Conservation (phyloP, 2,797 vertebrate genomes). For the Rhincodon typus region DNA sequence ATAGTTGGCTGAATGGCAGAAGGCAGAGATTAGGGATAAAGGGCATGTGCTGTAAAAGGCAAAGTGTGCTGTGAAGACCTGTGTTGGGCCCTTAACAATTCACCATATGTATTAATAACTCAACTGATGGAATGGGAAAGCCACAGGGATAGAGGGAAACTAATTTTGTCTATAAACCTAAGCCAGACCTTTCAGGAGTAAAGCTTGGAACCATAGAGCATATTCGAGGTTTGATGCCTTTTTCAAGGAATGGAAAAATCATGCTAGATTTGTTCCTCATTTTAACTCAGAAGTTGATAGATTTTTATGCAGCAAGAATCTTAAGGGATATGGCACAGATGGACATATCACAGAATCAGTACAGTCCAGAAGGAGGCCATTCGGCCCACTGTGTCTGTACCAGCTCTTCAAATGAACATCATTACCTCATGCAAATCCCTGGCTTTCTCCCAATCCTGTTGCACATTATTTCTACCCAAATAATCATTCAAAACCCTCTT, state of each 20-base stretch:
- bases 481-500: no score
- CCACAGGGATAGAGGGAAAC: not conserved
- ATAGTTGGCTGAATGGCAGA: not conserved
- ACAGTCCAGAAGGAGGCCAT: no score
- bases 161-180: not conserved
- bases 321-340: no score
- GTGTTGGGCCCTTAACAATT: not conserved
- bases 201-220: not conserved
- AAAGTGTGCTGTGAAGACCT: not conserved
- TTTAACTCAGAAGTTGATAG: not conserved
- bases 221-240: no score
- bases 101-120: not conserved
- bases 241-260: no score
- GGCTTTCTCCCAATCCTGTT: no score
- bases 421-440: no score
- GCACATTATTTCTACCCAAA: no score
- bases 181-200: not conserved
- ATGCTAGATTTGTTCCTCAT: not conserved
- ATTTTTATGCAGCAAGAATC: not conserved
- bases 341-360: no score
- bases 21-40: not conserved
- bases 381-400: no score
- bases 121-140: not conserved
- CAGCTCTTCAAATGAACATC: no score
- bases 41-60: not conserved